Conservation (phyloP, 1,140 invertebrate species). For the Mercenaria mercenaria region DNA sequence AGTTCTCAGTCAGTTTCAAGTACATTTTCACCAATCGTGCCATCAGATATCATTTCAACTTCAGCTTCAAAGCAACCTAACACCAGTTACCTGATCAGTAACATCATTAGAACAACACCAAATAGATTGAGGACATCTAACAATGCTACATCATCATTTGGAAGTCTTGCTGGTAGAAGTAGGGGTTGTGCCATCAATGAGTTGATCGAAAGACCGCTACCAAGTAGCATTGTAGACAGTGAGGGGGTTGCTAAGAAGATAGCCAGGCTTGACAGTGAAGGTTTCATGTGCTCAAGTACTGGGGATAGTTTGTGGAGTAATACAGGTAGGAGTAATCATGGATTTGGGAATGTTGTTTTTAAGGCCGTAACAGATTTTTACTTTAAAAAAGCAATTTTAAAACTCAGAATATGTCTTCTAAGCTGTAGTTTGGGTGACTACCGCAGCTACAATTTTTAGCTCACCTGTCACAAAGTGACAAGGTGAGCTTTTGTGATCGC, state of each 20-base stretch:
- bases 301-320: conserved; percentile 21
- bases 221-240: conserved; percentile 59
- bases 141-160: background rate
- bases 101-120: conserved; percentile 58
- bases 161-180: background rate
- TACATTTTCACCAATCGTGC: background rate
- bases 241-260: conserved; percentile 65
- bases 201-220: conserved; percentile 36
- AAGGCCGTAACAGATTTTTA: too few species aligned
- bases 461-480: too few species aligned
- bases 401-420: too few species aligned
- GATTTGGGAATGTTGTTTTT: too few species aligned
- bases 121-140: conserved; percentile 23
- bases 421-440: too few species aligned
- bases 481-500: too few species aligned
- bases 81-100: conserved; percentile 61
- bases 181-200: conserved; percentile 55
- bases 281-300: conserved; percentile 37
- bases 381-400: too few species aligned
- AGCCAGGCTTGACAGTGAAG: conserved; percentile 43
- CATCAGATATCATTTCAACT: background rate
- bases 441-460: too few species aligned
- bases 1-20: background rate
- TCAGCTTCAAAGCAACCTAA: conserved; percentile 40
- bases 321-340: background rate